Conservation (phyloP, 2,113 vertebrate genomes). For the Hippocampus barbouri region DNA sequence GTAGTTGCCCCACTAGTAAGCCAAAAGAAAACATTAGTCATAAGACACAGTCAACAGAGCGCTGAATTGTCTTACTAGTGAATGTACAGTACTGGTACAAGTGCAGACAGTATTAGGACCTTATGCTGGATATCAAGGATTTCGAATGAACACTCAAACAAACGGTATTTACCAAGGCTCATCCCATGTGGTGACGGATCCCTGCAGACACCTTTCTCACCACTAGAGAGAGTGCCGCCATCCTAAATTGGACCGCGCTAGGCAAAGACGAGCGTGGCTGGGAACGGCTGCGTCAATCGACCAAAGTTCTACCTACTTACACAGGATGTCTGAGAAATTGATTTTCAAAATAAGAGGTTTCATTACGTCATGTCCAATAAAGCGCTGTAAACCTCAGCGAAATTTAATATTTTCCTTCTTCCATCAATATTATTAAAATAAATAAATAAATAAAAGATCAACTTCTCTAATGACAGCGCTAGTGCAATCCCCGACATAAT, state of each 20-base stretch:
- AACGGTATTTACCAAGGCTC: not conserved
- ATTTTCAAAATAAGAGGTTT: conserved; percentile 23
- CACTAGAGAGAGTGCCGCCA: conserved; percentile 67
- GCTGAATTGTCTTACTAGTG: no score
- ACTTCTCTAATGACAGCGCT: no score
- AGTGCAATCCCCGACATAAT: no score
- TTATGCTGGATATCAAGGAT: no score
- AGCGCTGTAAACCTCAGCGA: not conserved
- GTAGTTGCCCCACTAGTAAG: no score
- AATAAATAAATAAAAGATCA: not conserved
- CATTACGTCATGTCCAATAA: not conserved
- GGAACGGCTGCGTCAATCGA: conserved; percentile 32
- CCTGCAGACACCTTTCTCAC: conserved; percentile 24
- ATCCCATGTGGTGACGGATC: not conserved
- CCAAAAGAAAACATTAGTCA: no score
- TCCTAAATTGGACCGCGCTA: conserved; percentile 38
- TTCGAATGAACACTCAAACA: no score
- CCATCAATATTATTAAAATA: not conserved
- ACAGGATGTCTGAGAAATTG: not conserved
- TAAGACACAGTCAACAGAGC: no score
- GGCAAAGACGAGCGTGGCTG: conserved; percentile 48
- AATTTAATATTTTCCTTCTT: not conserved
- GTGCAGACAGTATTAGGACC: no score
- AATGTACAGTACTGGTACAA: no score
- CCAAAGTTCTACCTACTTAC: not conserved